Conservation (phyloP, 2,113 vertebrate genomes). For the Percina caprodes region DNA sequence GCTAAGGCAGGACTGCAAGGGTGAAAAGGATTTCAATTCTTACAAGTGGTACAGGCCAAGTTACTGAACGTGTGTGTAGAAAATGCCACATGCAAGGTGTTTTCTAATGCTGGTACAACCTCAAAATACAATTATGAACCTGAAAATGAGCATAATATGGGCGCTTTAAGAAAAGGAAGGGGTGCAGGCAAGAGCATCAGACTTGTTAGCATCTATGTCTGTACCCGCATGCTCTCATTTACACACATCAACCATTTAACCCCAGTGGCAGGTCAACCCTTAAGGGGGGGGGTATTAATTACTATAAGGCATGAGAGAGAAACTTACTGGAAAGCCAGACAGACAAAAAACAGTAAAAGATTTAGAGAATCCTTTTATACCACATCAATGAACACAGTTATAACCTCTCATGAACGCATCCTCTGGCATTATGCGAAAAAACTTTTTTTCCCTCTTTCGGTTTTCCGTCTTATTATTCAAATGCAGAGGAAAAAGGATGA, state of each 20-base stretch:
- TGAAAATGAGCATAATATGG: too few species aligned
- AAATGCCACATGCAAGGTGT: slow-evolving; percentile 9
- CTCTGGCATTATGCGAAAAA: slow-evolving; percentile 67
- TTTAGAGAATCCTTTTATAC: slow-evolving; percentile 22
- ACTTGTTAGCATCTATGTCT: slow-evolving; percentile 45
- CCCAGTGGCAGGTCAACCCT: slow-evolving; percentile 49
- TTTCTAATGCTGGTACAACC: slow-evolving; percentile 1
- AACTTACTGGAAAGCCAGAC: slow-evolving; percentile 22
- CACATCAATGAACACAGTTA: slow-evolving; percentile 45
- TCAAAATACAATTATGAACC: too few species aligned
- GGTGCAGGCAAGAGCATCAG: background rate
- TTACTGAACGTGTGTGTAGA: background rate
- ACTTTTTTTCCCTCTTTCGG: slow-evolving; percentile 29
- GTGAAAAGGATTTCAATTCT: slow-evolving; percentile 57
- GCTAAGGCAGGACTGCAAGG: slow-evolving; percentile 53
- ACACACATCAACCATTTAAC: slow-evolving; percentile 58
- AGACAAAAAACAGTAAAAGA: slow-evolving; percentile 29
- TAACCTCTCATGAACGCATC: slow-evolving; percentile 57
- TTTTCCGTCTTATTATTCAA: slow-evolving; percentile 68
- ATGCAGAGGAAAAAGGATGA: slow-evolving; percentile 30
- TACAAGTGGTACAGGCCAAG: slow-evolving; percentile 33
- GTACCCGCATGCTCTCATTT: slow-evolving; percentile 42
- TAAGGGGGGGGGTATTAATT: slow-evolving; percentile 55
- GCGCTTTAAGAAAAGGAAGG: background rate
- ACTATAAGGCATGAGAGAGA: slow-evolving; percentile 31